Evolutionary conservation across 2,797 vertebrate species (phyloP), one percentile per base, ranked within the genome.

Genomic region (Carduelis carduelis): DNA sequence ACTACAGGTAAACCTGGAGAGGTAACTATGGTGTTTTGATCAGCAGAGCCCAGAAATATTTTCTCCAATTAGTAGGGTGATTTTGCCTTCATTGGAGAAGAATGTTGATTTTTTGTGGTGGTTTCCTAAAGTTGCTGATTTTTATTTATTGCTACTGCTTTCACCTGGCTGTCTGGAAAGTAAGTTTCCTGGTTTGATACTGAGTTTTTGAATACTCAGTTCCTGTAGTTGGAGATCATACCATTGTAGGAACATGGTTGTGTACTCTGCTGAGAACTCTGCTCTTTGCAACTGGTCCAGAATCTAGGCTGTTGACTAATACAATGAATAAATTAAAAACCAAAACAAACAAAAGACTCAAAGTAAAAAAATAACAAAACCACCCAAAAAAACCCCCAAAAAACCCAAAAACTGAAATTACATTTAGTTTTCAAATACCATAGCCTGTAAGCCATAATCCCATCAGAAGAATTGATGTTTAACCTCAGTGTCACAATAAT

Each of bases 201-300:
- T 59, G 70, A 59, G 35, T 21, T 69, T 82, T 49, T 75, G 50
- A 76, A 34, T 79, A n/a, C 14, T 84, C 18, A 3, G 4, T 72
- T 94, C 34, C 39, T 52, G 7, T 23, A 74, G 23, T n/a, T 87
- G 55, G 41, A 83, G 39, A 65, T 76, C 7, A 22, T 60, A 47
- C 22, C 1, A 0, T 23, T 79, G 55, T 32, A 60, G 63, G 69
- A 83, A 16, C 14, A 12, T 18, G 43, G 6, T 2, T 55, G 6
- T 46, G 26, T 26, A 65, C 24, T 83, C 61, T 78, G 17, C 39
- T 50, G 55, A 75, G 35, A 49, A 5, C 46, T 84, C 18, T 57
- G 34, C 20, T 78, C 30, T 83, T 77, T 65, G 39, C 32, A 39
- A 9, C 15, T 37, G 11, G 15, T 69, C n/a, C 32, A 64, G 55